Evolutionary conservation across 2,113 vertebrate species (phyloP).

Genomic region (Bujurquina vittata): DNA sequence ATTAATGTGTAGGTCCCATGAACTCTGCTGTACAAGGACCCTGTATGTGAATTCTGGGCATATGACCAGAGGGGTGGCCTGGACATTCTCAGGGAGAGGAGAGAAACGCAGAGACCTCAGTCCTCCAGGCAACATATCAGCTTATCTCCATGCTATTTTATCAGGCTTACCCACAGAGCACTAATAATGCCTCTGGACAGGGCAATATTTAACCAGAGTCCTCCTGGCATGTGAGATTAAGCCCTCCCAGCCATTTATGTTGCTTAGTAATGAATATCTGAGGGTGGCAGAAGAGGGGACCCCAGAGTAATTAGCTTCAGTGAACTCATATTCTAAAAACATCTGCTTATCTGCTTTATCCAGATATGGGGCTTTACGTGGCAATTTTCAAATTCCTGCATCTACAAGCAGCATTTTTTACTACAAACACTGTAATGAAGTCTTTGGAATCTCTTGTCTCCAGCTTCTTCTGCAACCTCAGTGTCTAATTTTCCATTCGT

Average conservation of each 20-base stretch:
- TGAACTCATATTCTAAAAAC: not conserved
- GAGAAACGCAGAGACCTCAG: constrained; percentile 40
- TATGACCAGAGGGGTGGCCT: constrained; percentile 49
- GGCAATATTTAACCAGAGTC: constrained; percentile 44
- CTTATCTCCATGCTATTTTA: constrained; percentile 53
- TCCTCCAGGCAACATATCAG: constrained; percentile 28
- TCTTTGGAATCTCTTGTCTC: constrained; percentile 32
- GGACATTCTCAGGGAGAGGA: constrained; percentile 32
- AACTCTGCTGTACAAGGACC: constrained; percentile 35
- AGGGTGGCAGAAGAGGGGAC: constrained; percentile 16
- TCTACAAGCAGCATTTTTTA: constrained; percentile 15
- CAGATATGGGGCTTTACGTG: not conserved
- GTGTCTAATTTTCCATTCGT: constrained; percentile 33
- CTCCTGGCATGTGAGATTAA: constrained; percentile 52
- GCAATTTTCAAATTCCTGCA: constrained; percentile 33
- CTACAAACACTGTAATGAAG: constrained; percentile 26
- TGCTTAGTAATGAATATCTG: constrained; percentile 41
- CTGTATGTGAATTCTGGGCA: constrained; percentile 27
- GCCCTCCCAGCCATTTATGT: constrained; percentile 40
- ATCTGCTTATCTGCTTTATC: constrained; percentile 18
- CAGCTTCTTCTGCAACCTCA: constrained; percentile 12
- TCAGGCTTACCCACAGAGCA: constrained; percentile 51
- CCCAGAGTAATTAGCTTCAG: constrained; percentile 21
- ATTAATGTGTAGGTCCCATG: constrained; percentile 60
- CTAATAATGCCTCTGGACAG: constrained; percentile 47